These are phyloP conservation scores for Anticlea derivata DNA, from an alignment of 2,888 invertebrate genomes.

Conservation along the genomic window DNA sequence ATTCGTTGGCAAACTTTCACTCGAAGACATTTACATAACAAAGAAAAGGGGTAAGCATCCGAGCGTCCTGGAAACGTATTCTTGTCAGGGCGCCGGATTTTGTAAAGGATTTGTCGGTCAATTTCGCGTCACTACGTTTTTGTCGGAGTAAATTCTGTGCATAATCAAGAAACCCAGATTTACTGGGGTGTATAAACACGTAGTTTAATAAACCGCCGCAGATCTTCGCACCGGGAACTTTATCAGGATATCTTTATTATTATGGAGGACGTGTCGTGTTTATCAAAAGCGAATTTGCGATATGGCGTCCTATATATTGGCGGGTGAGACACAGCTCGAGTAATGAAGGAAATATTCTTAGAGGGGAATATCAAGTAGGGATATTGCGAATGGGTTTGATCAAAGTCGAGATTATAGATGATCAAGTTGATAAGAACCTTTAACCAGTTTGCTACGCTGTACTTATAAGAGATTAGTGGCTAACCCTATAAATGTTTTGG, in stretches of 20 bases:
- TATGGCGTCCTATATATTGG: constrained; percentile 24
- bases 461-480: no score
- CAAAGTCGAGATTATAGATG: background rate
- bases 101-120: constrained; percentile 70
- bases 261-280: constrained; percentile 39
- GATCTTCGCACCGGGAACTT: constrained; percentile 41
- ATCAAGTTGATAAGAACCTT: background rate
- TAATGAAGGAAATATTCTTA: constrained; percentile 16
- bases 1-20: constrained; percentile 71
- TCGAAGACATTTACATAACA: constrained; percentile 75
- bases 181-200: constrained; percentile 44
- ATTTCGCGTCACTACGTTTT: constrained; percentile 63
- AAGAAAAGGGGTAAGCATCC: constrained; percentile 69
- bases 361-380: constrained; percentile 6
- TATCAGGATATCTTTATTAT: constrained; percentile 44
- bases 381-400: constrained; percentile 13
- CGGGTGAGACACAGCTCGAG: constrained; percentile 14
- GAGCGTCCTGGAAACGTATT: constrained; percentile 67
- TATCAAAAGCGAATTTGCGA: constrained; percentile 38
- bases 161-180: constrained; percentile 51
- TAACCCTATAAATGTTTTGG: background rate
- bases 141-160: constrained; percentile 56
- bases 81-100: constrained; percentile 67
- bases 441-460: background rate
- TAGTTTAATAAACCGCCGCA: constrained; percentile 49